Conservation (phyloP, 2,113 vertebrate species). For the Takifugu flavidus region DNA sequence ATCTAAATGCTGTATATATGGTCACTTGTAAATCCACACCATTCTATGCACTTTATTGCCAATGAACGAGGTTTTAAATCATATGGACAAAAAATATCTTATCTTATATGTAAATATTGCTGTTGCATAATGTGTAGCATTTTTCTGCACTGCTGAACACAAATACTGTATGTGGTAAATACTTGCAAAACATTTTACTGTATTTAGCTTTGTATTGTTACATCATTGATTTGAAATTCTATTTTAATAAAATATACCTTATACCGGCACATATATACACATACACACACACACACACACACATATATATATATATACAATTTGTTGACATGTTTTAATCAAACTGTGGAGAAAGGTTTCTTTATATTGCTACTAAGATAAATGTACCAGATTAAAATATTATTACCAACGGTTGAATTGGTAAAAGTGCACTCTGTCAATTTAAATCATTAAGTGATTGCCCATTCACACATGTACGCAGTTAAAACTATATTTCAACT, state of each 20-base stretch:
- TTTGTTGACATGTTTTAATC: neutral
- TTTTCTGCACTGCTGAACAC: too few relatives aligned
- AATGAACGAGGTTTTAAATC: too few relatives aligned
- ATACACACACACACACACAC: too few relatives aligned
- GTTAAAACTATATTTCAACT: too few relatives aligned
- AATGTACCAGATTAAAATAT: neutral
- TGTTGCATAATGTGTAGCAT: too few relatives aligned
- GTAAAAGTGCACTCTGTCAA: neutral
- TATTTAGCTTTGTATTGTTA: neutral
- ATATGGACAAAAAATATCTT: too few relatives aligned
- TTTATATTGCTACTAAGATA: neutral
- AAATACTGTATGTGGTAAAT: neutral
- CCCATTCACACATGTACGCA: neutral
- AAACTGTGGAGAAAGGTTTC: neutral
- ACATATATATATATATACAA: neutral
- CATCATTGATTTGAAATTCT: neutral
- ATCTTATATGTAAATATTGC: too few relatives aligned
- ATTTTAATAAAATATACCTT: neutral
- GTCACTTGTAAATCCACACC: too few relatives aligned
- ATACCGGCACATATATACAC: neutral
- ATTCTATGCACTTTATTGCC: too few relatives aligned
- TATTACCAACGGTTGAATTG: neutral
- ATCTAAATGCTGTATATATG: neutral
- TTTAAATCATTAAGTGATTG: neutral
- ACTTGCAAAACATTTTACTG: neutral